phyloP scores from a whole-genome alignment of 30 jellyfish, hydroid and myxozoan genomes.

The Cassiopea xamachana region DNA sequence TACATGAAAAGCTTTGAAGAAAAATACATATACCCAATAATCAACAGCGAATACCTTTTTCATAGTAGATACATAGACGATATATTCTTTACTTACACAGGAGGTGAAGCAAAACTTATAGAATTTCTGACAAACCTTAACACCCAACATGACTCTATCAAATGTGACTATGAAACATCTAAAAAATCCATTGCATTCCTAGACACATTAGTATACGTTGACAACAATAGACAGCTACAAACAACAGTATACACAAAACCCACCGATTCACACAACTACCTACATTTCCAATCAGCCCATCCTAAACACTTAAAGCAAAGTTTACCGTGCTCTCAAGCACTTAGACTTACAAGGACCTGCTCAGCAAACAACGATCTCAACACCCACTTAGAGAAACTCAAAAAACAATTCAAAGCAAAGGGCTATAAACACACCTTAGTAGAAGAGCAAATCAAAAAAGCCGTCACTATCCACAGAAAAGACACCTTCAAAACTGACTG shows the following conservation, averaged over 20 bases:
- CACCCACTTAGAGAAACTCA: too few species aligned
- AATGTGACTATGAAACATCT: conserved; percentile 26
- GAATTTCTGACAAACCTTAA: neutral
- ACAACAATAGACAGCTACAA: neutral
- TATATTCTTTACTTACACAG: neutral
- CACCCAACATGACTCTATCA: conserved; percentile 26
- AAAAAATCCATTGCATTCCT: conserved; percentile 7
- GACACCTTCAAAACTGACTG: neutral
- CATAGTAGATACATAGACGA: conserved; percentile 24
- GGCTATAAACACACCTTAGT: neutral
- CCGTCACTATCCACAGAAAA: neutral
- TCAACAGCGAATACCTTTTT: neutral
- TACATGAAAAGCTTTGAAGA: neutral
- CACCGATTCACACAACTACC: conserved; percentile 37
- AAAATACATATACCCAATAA: neutral
- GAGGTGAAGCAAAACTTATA: too few species aligned
- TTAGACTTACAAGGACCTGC: neutral
- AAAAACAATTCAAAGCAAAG: neutral
- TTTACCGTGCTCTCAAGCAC: neutral
- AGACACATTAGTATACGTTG: conserved; percentile 29
- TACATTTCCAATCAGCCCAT: neutral
- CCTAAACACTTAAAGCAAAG: neutral
- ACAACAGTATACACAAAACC: conserved; percentile 42
- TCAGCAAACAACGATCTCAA: neutral
- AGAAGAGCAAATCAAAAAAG: neutral